Evolutionary conservation across 2,888 invertebrate genomes (phyloP), one percentile per base, ranked within the genome.

Genomic region (Leuctra nigra): DNA sequence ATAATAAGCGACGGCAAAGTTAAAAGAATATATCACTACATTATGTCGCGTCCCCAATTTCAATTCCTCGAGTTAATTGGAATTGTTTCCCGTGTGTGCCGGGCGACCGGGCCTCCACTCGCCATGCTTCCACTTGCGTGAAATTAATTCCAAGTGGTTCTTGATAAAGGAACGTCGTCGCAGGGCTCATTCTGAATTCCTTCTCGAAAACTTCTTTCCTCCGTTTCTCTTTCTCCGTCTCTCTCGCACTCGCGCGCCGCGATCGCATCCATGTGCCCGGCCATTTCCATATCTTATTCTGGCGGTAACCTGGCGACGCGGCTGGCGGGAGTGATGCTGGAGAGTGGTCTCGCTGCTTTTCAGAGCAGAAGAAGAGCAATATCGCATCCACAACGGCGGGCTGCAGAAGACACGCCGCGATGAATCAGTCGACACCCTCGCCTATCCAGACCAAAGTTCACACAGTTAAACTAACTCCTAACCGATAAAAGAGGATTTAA

Each of bases 121-220:
- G 9, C 18, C 44, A 16, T 44, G 23, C 44, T 44, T 44, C 23
- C 23, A 39, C 39, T 25, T 23, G 55, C 55, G 48, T 52, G 52
- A 56, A 56, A 56, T 56, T 56, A 56, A 56, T 56, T 56, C 56
- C 16, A 41, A 56, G 56, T 56, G 52, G 55, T 48, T 38, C 48
- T 55, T 47, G 39, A 25, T 50, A 50, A 50, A 55, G 55, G 48
- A 50, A 38, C 55, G 53, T 14, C 55, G 22, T 29, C 11, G 6
- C n/a, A n/a, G 48, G 20, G 29, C 29, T 48, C 39, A 50, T 55
- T 55, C 50, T 13, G 50, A 55, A 55, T 55, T 55, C 55, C 50
- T 20, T 50, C 55, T 38, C 48, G 38, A 47, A 16, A 55, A 35
- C 36, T 55, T 55, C 24, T 44, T 23, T 44, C 44, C n/a, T 36